Conservation (phyloP, 2,888 invertebrate species). For the Drosophila borealis region DNA sequence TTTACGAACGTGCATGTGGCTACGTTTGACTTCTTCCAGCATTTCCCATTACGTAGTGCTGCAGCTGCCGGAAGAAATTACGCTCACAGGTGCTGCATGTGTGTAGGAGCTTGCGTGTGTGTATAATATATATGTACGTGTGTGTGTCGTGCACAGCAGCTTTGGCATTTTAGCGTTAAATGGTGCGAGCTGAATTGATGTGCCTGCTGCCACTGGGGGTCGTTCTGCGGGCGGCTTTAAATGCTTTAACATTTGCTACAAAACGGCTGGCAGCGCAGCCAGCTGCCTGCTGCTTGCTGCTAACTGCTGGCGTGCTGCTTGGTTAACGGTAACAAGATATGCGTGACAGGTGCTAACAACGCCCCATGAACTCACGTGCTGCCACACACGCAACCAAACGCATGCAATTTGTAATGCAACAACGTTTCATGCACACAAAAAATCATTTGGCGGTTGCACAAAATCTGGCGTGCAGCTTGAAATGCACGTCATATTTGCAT, state of each 20-base stretch:
- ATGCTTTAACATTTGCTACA: slow-evolving; percentile 58
- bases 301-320: slow-evolving; percentile 24
- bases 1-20: slow-evolving; percentile 75
- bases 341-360: slow-evolving; percentile 67
- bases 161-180: slow-evolving; percentile 78
- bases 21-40: slow-evolving; percentile 58
- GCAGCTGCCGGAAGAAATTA: slow-evolving; percentile 69
- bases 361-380: slow-evolving; percentile 21
- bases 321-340: slow-evolving; percentile 57
- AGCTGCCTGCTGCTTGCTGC: slow-evolving; percentile 12
- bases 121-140: slow-evolving; percentile 23
- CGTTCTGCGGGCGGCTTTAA: slow-evolving; percentile 38
- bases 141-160: slow-evolving; percentile 44
- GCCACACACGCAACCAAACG: slow-evolving; percentile 32
- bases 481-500: slow-evolving; percentile 47
- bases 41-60: slow-evolving; percentile 50
- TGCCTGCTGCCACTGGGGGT: slow-evolving; percentile 48
- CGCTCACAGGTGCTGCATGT: slow-evolving; percentile 58
- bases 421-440: slow-evolving; percentile 14
- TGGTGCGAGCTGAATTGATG: slow-evolving; percentile 76
- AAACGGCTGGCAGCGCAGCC: slow-evolving; percentile 19
- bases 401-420: slow-evolving; percentile 47
- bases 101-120: slow-evolving; percentile 13
- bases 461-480: slow-evolving; percentile 45
- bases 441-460: slow-evolving; percentile 11